These are phyloP conservation scores for Microtus ochrogaster DNA, from an alignment of 2,113 vertebrate genomes.

Conservation along the genomic window DNA sequence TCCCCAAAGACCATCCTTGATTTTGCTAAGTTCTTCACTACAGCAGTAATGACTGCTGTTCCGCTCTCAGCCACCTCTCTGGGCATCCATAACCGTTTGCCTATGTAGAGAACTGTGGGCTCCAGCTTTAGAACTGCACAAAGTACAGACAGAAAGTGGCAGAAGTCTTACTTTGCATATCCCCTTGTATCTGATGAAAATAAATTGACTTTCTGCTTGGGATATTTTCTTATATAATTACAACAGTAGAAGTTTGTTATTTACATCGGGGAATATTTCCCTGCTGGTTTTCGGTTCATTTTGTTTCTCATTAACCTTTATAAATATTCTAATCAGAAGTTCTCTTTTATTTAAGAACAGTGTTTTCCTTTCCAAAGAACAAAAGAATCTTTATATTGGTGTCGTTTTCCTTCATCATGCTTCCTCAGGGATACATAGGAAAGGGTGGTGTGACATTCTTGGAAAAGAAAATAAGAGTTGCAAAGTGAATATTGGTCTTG, in stretches of 20 bases:
- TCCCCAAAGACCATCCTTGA: background rate
- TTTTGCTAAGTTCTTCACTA: background rate
- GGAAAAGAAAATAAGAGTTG: background rate
- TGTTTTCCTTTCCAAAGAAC: background rate
- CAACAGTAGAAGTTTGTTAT: slow-evolving; percentile 57
- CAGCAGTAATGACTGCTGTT: background rate
- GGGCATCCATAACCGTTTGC: background rate
- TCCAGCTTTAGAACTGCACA: background rate
- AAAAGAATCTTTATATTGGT: background rate
- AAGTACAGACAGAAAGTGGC: background rate
- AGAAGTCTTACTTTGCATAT: background rate
- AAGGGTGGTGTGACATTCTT: background rate
- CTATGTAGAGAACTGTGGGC: background rate
- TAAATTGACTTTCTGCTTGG: slow-evolving; percentile 43
- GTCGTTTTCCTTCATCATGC: background rate
- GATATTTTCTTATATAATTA: slow-evolving; percentile 64
- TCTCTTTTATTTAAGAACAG: slow-evolving; percentile 39
- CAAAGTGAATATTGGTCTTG: background rate
- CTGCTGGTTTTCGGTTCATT: slow-evolving; percentile 52
- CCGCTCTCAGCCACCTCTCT: background rate
- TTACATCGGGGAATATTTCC: slow-evolving; percentile 47
- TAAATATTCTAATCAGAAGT: slow-evolving; percentile 53
- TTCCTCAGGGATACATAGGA: background rate
- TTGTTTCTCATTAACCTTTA: slow-evolving; percentile 69
- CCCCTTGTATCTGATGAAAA: background rate